Conservation (phyloP, 2,113 vertebrate genomes). For the Sebastes schlegelii region DNA sequence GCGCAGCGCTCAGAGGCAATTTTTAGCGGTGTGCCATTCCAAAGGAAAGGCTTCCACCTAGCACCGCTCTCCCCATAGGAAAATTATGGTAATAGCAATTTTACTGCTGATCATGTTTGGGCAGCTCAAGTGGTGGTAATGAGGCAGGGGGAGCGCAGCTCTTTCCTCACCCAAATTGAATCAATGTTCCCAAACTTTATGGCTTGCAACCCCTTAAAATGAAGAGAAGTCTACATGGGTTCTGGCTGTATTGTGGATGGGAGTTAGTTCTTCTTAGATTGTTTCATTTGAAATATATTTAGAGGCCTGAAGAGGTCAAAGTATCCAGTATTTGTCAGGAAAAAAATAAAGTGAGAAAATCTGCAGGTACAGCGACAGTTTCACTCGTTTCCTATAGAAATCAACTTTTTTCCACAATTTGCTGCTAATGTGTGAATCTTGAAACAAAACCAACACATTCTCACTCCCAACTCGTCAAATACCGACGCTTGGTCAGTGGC, state of each 20-base stretch:
- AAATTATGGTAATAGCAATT: too few species aligned
- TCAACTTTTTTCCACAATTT: background rate
- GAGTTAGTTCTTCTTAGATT: background rate
- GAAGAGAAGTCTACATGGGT: background rate
- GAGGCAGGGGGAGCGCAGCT: background rate
- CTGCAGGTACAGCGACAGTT: background rate
- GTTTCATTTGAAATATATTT: background rate
- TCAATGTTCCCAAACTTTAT: background rate
- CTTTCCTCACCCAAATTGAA: background rate
- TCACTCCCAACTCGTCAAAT: too few species aligned
- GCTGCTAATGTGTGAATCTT: background rate
- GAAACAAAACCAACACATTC: background rate
- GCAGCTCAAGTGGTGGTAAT: background rate
- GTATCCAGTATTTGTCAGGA: background rate
- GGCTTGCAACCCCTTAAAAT: background rate
- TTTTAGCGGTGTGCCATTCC: background rate
- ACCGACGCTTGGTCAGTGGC: too few species aligned
- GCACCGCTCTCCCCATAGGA: too few species aligned
- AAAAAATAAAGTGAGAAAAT: background rate
- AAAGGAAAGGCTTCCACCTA: background rate
- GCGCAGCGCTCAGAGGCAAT: too few species aligned
- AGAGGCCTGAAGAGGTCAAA: background rate
- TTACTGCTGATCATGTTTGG: too few species aligned
- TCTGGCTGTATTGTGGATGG: background rate
- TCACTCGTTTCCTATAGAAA: background rate